Evolutionary conservation across 1,140 invertebrate genomes (phyloP).

Genomic region (Zaprionus vittiger): DNA sequence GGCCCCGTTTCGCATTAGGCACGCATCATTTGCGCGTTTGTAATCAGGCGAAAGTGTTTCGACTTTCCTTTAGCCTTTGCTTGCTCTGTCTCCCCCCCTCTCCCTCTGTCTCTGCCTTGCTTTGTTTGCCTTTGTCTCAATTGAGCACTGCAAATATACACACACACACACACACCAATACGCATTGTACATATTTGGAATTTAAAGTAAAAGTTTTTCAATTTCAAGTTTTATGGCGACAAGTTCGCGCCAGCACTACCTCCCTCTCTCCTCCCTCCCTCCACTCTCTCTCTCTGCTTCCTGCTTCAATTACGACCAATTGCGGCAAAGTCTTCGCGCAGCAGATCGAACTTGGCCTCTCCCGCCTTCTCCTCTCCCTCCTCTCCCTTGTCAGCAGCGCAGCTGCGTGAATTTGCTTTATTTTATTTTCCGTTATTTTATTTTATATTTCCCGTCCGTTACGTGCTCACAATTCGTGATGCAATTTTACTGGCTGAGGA

Average conservation of each 20-base stretch:
- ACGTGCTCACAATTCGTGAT: slow-evolving; percentile 71
- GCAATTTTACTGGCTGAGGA: slow-evolving; percentile 31
- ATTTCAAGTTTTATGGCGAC: slow-evolving; percentile 81
- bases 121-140: slow-evolving; percentile 61
- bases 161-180: slow-evolving; percentile 20
- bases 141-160: slow-evolving; percentile 38
- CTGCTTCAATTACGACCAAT: slow-evolving; percentile 5
- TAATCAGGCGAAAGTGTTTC: slow-evolving; percentile 82
- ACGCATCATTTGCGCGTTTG: slow-evolving; percentile 82
- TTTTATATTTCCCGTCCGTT: slow-evolving; percentile 63
- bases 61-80: slow-evolving; percentile 46
- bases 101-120: slow-evolving; percentile 5
- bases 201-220: slow-evolving; percentile 80
- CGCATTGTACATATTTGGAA: slow-evolving; percentile 57
- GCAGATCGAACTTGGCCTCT: neutral
- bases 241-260: slow-evolving; percentile 47
- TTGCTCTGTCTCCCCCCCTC: slow-evolving; percentile 14
- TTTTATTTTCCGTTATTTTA: slow-evolving; percentile 74
- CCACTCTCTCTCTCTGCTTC: neutral
- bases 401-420: slow-evolving; percentile 62
- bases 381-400: slow-evolving; percentile 15
- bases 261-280: neutral
- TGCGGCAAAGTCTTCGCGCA: slow-evolving; percentile 4
- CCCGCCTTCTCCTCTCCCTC: neutral
- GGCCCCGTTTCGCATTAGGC: slow-evolving; percentile 67